phyloP scores from a whole-genome alignment of 2,888 invertebrate species.

The Peribatodes rhomboidaria region DNA sequence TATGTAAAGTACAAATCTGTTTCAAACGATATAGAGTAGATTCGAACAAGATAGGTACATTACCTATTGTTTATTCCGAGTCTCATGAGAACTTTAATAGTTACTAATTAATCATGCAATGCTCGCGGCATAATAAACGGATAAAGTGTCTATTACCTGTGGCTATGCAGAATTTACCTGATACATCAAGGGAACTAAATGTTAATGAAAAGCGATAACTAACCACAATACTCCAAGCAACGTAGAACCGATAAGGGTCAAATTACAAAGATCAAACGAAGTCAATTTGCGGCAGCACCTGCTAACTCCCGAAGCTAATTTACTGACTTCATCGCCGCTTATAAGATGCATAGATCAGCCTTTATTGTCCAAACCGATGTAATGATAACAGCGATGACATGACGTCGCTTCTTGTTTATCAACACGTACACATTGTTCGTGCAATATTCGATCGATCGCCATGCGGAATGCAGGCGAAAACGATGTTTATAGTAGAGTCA shows the following conservation, averaged over 20 bases:
- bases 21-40: background rate
- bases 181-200: background rate
- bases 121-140: background rate
- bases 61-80: constrained; percentile 38
- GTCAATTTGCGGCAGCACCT: constrained; percentile 47
- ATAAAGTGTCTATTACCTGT: background rate
- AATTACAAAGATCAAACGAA: constrained; percentile 56
- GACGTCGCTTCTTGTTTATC: constrained; percentile 32
- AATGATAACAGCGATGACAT: constrained; percentile 40
- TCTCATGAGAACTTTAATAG: constrained; percentile 34
- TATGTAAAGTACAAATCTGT: too few relatives aligned
- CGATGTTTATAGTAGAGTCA: constrained; percentile 57
- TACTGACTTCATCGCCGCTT: constrained; percentile 32
- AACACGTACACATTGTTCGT: constrained; percentile 23
- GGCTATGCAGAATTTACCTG: background rate
- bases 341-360: constrained; percentile 22
- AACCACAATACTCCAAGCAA: constrained; percentile 42
- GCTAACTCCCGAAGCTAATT: constrained; percentile 39
- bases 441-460: constrained; percentile 36
- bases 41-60: constrained; percentile 19
- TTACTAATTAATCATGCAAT: background rate
- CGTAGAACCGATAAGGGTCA: constrained; percentile 53
- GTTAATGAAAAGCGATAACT: constrained; percentile 47
- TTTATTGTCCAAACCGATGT: constrained; percentile 25
- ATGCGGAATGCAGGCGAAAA: constrained; percentile 42